Base-by-base conservation (phyloP, 2,888 invertebrate species). In the Erannis defoliaria region DNA sequence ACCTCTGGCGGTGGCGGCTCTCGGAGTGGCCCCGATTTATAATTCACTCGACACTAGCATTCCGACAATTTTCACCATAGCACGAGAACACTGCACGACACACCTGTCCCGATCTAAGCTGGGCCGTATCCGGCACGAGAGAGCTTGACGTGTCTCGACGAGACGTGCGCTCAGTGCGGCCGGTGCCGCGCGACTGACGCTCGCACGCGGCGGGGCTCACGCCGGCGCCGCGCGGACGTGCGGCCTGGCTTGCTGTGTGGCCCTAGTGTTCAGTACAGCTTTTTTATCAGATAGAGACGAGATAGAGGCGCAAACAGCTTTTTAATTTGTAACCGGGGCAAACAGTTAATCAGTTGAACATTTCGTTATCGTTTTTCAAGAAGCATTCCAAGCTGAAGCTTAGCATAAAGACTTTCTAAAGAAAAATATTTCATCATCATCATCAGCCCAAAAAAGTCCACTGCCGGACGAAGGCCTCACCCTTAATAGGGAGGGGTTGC, bases 1-100 rank as follows among this genome's bases (percentile, higher is more conserved):
- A 88, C 89, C 88, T 86, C 77, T 75, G 80, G 81, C 86, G 83
- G 84, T 81, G 86, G 80, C 82, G 80, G 85, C 82, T 78, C 77
- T 78, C 79, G 70, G 76, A 76, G 78, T 75, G 77, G 80, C 81
- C 78, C 67, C 77, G 77, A 75, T 80, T 67, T 77, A 78, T 78
- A 71, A 84, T 78, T 81, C 85, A 85, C 82, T 75, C 61, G 67
- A 68, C 81, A 84, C 84, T 73, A 76, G 65, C 76, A 81, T 80
- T 66, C 59, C 38, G 26, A 49, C 65, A 64, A 68, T 33, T 33
- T 71, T 65, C 80, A 82, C 76, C 73, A 75, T 55, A 74, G 65
- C 80, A 79, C 79, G 68, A 68, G 64, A 69, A 53, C 76, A 77
- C 77, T 76, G 67, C 81, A 81, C 82, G 71, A 64, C 74, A 74